A percentile compares a stretch with the other conserved stretches of the same genome.
Evolutionary conservation across 2,888 invertebrate genomes (phyloP).

Genomic region (Ariolimax columbianus): DNA sequence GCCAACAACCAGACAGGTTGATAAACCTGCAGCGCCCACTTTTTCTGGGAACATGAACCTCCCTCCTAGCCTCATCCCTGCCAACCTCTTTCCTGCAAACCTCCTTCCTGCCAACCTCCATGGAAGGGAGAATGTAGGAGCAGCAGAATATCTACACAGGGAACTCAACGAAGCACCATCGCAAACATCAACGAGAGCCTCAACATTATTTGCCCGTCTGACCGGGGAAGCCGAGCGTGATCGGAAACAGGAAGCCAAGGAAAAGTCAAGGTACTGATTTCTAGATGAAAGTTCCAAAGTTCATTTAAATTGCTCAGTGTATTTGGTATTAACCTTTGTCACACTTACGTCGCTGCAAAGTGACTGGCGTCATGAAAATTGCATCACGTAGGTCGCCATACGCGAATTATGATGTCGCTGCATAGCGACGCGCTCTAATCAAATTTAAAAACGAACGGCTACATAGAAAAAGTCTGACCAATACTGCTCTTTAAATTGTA

Average conservation of each 20-base stretch:
- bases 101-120: constrained; percentile 39
- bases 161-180: too few species aligned
- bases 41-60: background rate
- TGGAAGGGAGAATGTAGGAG: background rate
- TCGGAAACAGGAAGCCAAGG: constrained; percentile 28
- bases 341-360: too few species aligned
- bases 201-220: constrained; percentile 18
- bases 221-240: constrained; percentile 5
- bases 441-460: too few species aligned
- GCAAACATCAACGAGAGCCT: constrained; percentile 9
- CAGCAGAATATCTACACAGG: constrained; percentile 10
- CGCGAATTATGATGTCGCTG: too few species aligned
- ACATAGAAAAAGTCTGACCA: too few species aligned
- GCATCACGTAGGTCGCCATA: too few species aligned
- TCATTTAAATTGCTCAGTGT: background rate
- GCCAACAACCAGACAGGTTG: background rate
- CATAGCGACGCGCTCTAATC: too few species aligned
- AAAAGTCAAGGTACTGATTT: constrained; percentile 40
- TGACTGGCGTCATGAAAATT: too few species aligned
- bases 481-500: too few species aligned
- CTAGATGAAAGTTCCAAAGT: background rate
- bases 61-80: constrained; percentile 37
- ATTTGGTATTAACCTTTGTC: too few species aligned
- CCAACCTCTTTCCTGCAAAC: too few species aligned
- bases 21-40: background rate